A percentile compares a stretch with the other conserved stretches of the same genome.
Evolutionary conservation across 30 jellyfish, hydroid and myxozoan species (phyloP).

Genomic region (Nemopilema nomurai): DNA sequence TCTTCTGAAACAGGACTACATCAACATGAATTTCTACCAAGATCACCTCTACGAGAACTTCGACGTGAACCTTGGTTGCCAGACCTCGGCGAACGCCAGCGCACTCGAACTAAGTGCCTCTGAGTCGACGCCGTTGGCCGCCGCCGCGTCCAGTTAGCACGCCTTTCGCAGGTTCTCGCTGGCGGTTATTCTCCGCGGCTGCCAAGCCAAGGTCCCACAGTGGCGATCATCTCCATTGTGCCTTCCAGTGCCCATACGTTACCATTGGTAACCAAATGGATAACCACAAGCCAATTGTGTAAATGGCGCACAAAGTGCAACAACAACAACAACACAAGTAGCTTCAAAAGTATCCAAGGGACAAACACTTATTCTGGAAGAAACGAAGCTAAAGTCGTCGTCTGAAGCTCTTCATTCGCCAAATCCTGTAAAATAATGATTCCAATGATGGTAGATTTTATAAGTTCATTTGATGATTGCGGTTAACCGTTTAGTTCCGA

Average conservation of each 20-base stretch:
- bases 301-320: no score
- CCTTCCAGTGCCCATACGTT: no score
- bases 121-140: slow-evolving; percentile 66
- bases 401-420: not conserved
- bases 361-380: no score
- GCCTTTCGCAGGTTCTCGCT: not conserved
- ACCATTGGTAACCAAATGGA: no score
- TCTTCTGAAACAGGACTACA: slow-evolving; percentile 56
- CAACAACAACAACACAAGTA: no score
- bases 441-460: not conserved
- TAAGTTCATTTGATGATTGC: not conserved
- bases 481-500: not conserved
- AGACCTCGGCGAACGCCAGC: slow-evolving; percentile 35
- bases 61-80: slow-evolving; percentile 68
- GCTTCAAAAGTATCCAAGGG: no score
- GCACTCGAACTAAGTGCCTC: slow-evolving; percentile 51
- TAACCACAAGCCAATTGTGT: no score
- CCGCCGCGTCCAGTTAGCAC: not conserved
- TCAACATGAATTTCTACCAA: slow-evolving; percentile 87
- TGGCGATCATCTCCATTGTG: no score
- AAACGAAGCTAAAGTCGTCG: not conserved
- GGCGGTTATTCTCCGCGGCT: not conserved
- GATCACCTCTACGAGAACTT: slow-evolving; percentile 91
- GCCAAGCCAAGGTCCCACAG: not conserved
- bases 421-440: not conserved